phyloP scores from a whole-genome alignment of 2,888 invertebrate species.

The Hydropsyche betteni region DNA sequence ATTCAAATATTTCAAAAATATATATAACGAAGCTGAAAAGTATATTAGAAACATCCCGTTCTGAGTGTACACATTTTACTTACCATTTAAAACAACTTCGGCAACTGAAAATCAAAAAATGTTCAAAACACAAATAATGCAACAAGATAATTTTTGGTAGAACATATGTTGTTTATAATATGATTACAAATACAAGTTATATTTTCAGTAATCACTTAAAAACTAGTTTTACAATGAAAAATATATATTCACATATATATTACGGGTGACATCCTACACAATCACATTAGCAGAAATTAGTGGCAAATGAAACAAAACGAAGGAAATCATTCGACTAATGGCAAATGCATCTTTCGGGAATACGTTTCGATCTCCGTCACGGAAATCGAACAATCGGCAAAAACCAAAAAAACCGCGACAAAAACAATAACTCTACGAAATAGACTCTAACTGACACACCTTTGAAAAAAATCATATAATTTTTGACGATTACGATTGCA shows the following conservation, averaged over 20 bases:
- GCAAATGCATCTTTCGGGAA: not conserved
- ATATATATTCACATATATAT: not conserved
- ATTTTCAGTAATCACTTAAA: conserved; percentile 45
- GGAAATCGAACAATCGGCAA: too few relatives aligned
- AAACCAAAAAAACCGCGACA: too few relatives aligned
- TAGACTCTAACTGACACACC: not conserved
- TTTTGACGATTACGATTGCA: not conserved
- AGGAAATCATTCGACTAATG: conserved; percentile 19
- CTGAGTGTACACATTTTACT: not conserved
- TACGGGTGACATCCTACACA: conserved; percentile 19
- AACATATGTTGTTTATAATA: conserved; percentile 48
- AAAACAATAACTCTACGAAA: not conserved
- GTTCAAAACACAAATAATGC: conserved; percentile 36
- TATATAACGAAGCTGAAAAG: too few relatives aligned
- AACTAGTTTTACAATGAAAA: conserved; percentile 45
- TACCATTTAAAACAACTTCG: not conserved
- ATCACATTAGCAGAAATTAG: not conserved
- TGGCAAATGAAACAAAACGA: too few relatives aligned
- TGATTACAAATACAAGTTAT: conserved; percentile 49
- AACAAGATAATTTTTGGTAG: conserved; percentile 36
- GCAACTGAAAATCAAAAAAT: conserved; percentile 4
- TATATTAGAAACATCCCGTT: too few relatives aligned
- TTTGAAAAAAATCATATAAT: not conserved
- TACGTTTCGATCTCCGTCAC: not conserved
- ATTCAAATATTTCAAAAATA: too few relatives aligned